These are phyloP conservation scores for Apocheima hispidaria DNA, from an alignment of 2,888 invertebrate species.

Conservation along the genomic window DNA sequence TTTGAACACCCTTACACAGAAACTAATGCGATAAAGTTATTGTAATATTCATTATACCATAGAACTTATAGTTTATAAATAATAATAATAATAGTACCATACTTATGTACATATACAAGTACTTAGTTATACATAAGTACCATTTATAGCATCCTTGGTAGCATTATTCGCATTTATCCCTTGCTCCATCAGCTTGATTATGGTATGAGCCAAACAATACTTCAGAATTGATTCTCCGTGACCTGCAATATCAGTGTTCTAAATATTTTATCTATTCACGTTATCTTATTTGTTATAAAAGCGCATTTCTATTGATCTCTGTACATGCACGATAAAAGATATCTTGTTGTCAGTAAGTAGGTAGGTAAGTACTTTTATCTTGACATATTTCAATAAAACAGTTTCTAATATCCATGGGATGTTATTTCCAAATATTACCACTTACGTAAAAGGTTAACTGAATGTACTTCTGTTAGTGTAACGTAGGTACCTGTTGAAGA, in stretches of 20 bases:
- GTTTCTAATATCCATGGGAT: background rate
- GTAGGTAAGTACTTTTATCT: background rate
- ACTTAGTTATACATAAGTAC: conserved; percentile 53
- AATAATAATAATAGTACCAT: too few relatives aligned
- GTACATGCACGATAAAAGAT: background rate
- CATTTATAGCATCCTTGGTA: conserved; percentile 84
- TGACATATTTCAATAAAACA: background rate
- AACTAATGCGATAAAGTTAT: too few relatives aligned
- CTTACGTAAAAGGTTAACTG: too few relatives aligned
- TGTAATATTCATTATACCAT: too few relatives aligned
- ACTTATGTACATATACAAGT: background rate
- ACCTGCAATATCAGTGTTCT: conserved; percentile 70
- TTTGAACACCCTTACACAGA: too few relatives aligned
- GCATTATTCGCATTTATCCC: conserved; percentile 87
- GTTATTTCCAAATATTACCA: background rate
- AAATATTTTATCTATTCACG: conserved; percentile 15
- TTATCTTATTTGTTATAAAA: background rate
- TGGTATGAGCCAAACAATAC: conserved; percentile 90
- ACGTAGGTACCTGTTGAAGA: conserved; percentile 89
- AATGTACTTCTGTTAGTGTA: background rate
- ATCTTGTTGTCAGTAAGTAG: too few relatives aligned
- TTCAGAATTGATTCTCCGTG: conserved; percentile 94
- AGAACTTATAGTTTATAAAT: too few relatives aligned
- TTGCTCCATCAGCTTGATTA: conserved; percentile 88
- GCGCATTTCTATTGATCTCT: conserved; percentile 3